Conservation (phyloP, 2,113 vertebrate species). For the Heliornis fulica region DNA sequence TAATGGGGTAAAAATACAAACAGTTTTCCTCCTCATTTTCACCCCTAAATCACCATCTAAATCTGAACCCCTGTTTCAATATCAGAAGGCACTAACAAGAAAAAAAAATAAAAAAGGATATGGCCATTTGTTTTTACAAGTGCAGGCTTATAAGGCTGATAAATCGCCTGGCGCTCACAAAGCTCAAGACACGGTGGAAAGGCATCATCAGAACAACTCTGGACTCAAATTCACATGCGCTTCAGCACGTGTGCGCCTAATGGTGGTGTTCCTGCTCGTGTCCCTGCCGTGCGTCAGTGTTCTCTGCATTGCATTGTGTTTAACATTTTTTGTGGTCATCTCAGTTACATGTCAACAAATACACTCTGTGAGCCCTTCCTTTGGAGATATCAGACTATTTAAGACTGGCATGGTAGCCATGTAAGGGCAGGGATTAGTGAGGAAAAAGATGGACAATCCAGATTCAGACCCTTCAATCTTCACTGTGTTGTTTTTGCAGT, state of each 20-base stretch:
- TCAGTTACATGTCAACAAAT: background rate
- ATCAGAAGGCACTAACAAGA: background rate
- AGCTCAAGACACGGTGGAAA: background rate
- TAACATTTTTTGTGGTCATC: background rate
- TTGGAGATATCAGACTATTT: background rate
- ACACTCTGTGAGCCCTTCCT: rapidly evolving
- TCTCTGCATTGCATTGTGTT: background rate
- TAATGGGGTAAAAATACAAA: background rate
- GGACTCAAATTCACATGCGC: background rate
- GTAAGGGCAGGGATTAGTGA: background rate
- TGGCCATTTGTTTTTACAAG: background rate
- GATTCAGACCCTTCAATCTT: background rate
- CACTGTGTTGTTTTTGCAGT: background rate
- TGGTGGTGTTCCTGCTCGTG: background rate
- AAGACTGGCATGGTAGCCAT: background rate
- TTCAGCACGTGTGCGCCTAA: background rate
- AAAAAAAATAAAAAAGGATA: too few relatives aligned
- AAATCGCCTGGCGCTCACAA: background rate
- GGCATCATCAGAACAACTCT: background rate
- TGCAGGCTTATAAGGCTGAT: background rate
- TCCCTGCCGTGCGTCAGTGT: background rate
- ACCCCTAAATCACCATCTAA: background rate
- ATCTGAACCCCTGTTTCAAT: background rate
- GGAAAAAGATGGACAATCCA: background rate
- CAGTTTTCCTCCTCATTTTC: background rate